phyloP scores from a whole-genome alignment of 2,113 vertebrate species.

The Ornithorhynchus anatinus region DNA sequence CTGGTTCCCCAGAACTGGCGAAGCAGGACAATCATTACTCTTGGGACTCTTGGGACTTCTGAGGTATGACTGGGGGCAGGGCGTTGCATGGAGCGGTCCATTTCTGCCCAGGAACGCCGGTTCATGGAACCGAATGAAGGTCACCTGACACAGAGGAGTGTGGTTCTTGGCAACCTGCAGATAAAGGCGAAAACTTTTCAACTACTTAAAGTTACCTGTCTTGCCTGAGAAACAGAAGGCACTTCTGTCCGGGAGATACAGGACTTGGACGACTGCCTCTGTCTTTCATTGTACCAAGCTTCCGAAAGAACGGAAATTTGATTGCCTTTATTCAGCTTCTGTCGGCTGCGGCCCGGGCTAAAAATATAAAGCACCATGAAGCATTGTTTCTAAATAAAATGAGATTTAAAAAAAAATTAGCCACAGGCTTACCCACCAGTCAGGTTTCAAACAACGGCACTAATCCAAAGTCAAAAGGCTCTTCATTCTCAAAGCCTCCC shows the following conservation, averaged over 20 bases:
- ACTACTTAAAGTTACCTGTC: slow-evolving; percentile 21
- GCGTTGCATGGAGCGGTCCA: not conserved
- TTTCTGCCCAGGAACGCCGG: slow-evolving; percentile 16
- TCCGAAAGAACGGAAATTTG: slow-evolving; percentile 23
- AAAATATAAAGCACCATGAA: slow-evolving; percentile 10
- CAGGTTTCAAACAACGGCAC: slow-evolving; percentile 44
- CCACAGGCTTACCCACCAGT: slow-evolving; percentile 28
- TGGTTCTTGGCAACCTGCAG: slow-evolving; percentile 8
- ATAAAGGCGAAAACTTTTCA: slow-evolving; percentile 37
- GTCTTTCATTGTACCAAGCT: not conserved
- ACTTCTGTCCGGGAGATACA: slow-evolving; percentile 14
- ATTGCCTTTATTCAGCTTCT: slow-evolving; percentile 24
- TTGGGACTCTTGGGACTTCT: not conserved
- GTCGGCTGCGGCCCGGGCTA: not conserved
- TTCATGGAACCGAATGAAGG: slow-evolving; percentile 12
- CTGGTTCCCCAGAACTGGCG: not conserved
- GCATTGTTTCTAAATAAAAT: slow-evolving; percentile 54
- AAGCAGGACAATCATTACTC: not conserved
- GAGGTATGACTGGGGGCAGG: not conserved
- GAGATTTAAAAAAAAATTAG: slow-evolving; percentile 28
- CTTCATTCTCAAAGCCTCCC: slow-evolving; percentile 44
- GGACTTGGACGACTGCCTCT: slow-evolving; percentile 22
- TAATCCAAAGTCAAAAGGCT: slow-evolving; percentile 39
- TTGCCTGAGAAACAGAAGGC: slow-evolving; percentile 21
- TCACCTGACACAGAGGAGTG: not conserved